Percentiles rank a stretch among this genome's conserved stretches.
Conservation (phyloP, 2,113 vertebrate genomes). For the Fulica atra region DNA sequence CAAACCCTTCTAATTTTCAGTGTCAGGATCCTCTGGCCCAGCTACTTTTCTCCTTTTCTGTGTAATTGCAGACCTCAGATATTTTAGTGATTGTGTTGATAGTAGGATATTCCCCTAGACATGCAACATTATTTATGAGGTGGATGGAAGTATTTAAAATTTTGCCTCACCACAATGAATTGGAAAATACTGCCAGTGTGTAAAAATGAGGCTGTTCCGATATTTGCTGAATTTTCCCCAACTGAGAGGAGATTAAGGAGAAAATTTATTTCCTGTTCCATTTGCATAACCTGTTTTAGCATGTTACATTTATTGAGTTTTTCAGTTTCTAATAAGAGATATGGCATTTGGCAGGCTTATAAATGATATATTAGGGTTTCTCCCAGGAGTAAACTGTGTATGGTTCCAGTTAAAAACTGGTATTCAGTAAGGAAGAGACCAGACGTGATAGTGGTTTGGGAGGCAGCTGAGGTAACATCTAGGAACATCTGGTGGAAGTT, state of each 20-base stretch:
- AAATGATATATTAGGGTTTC: constrained; percentile 1
- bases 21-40: not conserved
- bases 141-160: not conserved
- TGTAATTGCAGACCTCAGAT: not conserved
- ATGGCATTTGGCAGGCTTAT: not conserved
- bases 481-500: constrained; percentile 54
- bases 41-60: not conserved
- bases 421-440: constrained; percentile 25
- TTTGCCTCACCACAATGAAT: not conserved
- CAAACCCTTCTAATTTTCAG: not conserved
- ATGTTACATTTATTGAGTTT: not conserved
- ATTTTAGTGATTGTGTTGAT: not conserved
- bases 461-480: constrained; percentile 51
- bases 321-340: not conserved
- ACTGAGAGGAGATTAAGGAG: not conserved
- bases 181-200: not conserved
- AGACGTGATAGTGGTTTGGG: constrained; percentile 35
- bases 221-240: not conserved
- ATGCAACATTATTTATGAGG: not conserved
- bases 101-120: not conserved
- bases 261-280: not conserved
- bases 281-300: constrained; percentile 11
- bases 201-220: not conserved
- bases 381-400: not conserved
- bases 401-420: constrained; percentile 23